Percentiles rank a stretch among this genome's conserved stretches.
Conservation (phyloP, 2,113 vertebrate species). For the Chloroceryle aenea region DNA sequence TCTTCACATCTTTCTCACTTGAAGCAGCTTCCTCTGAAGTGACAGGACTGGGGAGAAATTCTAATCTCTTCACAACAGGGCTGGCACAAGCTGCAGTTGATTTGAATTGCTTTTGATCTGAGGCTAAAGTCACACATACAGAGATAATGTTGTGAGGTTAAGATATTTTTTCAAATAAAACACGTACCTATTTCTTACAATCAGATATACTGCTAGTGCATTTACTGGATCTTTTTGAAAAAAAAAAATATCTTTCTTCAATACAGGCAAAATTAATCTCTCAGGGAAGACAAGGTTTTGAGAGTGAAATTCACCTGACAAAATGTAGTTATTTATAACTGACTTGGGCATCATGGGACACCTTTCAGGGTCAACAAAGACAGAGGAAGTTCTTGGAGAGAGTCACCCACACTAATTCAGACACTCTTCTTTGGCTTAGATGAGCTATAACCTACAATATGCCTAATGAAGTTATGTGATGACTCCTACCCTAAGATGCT, state of each 20-base stretch:
- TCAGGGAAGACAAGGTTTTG: neutral
- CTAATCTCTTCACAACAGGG: constrained; percentile 64
- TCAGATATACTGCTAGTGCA: neutral
- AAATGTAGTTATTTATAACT: neutral
- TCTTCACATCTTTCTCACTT: constrained; percentile 58
- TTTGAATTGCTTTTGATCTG: constrained; percentile 71
- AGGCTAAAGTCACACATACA: neutral
- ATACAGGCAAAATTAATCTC: neutral
- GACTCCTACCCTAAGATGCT: neutral
- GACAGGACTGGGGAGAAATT: constrained; percentile 44
- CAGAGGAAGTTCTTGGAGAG: neutral
- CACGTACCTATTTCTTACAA: neutral
- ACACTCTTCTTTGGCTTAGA: neutral
- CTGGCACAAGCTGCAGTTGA: constrained; percentile 69
- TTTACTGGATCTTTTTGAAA: neutral
- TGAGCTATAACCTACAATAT: neutral
- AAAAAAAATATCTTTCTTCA: neutral
- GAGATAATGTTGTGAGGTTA: neutral
- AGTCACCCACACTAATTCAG: neutral
- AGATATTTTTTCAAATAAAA: neutral
- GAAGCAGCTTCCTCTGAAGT: constrained; percentile 14
- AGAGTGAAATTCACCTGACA: neutral
- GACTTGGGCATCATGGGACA: neutral
- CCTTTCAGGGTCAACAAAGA: neutral
- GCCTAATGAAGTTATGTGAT: neutral